Percentiles rank a stretch among this genome's conserved stretches.
These are phyloP conservation scores for Nephila pilipes DNA, from an alignment of 1,140 invertebrate species.

Conservation along the genomic window DNA sequence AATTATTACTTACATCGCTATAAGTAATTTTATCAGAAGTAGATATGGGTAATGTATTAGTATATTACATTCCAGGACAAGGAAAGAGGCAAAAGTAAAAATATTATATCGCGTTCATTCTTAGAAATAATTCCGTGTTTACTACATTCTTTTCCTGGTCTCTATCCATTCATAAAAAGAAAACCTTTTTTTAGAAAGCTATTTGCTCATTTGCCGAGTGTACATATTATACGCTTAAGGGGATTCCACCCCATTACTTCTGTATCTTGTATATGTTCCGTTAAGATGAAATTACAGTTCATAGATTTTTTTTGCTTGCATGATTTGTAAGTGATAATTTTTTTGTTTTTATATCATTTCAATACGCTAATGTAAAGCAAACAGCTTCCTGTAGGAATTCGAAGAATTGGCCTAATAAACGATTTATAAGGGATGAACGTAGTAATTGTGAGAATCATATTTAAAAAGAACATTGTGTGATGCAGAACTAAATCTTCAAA, in stretches of 20 bases:
- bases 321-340: not conserved
- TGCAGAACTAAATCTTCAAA: no score
- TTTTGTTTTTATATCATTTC: no score
- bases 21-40: no score
- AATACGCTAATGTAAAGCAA: no score
- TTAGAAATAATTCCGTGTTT: slow-evolving; percentile 10
- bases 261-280: not conserved
- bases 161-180: not conserved
- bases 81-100: not conserved
- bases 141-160: not conserved
- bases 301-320: not conserved
- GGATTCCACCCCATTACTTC: not conserved
- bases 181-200: not conserved
- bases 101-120: not conserved
- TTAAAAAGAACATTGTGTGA: no score
- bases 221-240: slow-evolving; percentile 4
- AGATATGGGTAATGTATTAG: no score
- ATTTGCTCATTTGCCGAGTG: not conserved
- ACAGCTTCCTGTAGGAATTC: no score
- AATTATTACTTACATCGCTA: no score
- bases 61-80: no score
- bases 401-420: no score
- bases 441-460: no score
- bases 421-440: no score
- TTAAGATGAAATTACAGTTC: not conserved